Conservation (phyloP, 1,140 invertebrate genomes). For the Euglossa dilemma region DNA sequence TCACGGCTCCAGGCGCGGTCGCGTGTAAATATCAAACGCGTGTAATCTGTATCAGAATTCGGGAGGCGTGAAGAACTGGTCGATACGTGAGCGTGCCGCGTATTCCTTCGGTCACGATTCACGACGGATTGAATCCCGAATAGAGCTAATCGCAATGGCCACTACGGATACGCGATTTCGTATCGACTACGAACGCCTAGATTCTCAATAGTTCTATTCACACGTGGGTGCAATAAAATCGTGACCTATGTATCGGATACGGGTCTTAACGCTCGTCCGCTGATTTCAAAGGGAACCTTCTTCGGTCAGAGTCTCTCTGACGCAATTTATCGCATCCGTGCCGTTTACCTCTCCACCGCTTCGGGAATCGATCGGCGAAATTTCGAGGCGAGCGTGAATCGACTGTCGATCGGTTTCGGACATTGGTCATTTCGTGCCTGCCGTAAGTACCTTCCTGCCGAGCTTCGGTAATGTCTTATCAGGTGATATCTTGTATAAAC, state of each 20-base stretch:
- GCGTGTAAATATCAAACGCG: too few relatives aligned
- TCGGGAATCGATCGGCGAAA: not conserved
- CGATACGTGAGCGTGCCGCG: not conserved
- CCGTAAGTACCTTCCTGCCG: slow-evolving; percentile 22
- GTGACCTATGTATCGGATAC: slow-evolving; percentile 19
- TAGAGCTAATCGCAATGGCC: slow-evolving; percentile 29
- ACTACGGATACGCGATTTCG: slow-evolving; percentile 23
- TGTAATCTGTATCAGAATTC: not conserved
- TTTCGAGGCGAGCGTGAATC: not conserved
- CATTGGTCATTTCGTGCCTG: slow-evolving; percentile 45
- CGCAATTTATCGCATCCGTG: not conserved
- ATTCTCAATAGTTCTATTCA: slow-evolving; percentile 28
- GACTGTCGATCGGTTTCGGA: slow-evolving; percentile 25
- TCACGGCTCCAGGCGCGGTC: not conserved
- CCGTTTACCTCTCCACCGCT: too few relatives aligned
- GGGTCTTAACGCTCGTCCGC: slow-evolving; percentile 1
- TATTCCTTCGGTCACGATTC: slow-evolving; percentile 27
- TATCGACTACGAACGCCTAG: slow-evolving; percentile 19
- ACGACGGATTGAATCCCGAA: slow-evolving; percentile 2
- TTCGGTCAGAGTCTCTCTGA: too few relatives aligned
- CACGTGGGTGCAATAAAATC: slow-evolving; percentile 48
- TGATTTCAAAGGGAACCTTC: not conserved
- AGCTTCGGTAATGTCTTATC: slow-evolving; percentile 61
- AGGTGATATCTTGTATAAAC: slow-evolving; percentile 68
- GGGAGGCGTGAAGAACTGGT: not conserved